Conservation (phyloP, 2,888 invertebrate species). For the Hemithea aestivaria region DNA sequence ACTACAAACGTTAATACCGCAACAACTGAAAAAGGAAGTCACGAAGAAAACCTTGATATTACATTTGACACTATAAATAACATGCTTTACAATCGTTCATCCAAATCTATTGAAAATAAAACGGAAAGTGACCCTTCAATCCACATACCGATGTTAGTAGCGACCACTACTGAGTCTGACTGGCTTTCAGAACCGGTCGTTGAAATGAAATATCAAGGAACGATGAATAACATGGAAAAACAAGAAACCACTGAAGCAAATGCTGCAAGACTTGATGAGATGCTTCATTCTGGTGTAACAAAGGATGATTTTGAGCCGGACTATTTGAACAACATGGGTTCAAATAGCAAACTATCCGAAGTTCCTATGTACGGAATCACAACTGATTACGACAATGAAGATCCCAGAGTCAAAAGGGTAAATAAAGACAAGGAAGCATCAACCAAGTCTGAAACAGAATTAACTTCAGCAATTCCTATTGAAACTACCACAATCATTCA, state of each 20-base stretch:
- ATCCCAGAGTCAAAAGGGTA: slow-evolving; percentile 57
- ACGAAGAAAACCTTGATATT: slow-evolving; percentile 47
- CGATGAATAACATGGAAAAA: slow-evolving; percentile 47
- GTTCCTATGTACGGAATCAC: slow-evolving; percentile 54
- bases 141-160: slow-evolving; percentile 29
- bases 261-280: slow-evolving; percentile 48
- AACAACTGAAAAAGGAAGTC: slow-evolving; percentile 29
- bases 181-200: slow-evolving; percentile 62
- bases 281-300: slow-evolving; percentile 41
- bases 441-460: slow-evolving; percentile 17
- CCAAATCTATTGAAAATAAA: slow-evolving; percentile 52
- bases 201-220: slow-evolving; percentile 53
- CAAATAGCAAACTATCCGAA: slow-evolving; percentile 44
- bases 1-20: neutral
- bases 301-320: slow-evolving; percentile 69
- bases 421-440: slow-evolving; percentile 35
- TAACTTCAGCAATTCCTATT: slow-evolving; percentile 18
- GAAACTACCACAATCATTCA: slow-evolving; percentile 60
- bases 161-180: slow-evolving; percentile 51
- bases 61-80: slow-evolving; percentile 62
- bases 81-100: slow-evolving; percentile 57
- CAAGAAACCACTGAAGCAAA: slow-evolving; percentile 47
- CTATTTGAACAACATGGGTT: slow-evolving; percentile 55
- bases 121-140: slow-evolving; percentile 27
- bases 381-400: slow-evolving; percentile 61